A percentile compares a stretch with the other conserved stretches of the same genome.
Conservation (phyloP, 2,797 vertebrate species). For the Lepus townsendii region DNA sequence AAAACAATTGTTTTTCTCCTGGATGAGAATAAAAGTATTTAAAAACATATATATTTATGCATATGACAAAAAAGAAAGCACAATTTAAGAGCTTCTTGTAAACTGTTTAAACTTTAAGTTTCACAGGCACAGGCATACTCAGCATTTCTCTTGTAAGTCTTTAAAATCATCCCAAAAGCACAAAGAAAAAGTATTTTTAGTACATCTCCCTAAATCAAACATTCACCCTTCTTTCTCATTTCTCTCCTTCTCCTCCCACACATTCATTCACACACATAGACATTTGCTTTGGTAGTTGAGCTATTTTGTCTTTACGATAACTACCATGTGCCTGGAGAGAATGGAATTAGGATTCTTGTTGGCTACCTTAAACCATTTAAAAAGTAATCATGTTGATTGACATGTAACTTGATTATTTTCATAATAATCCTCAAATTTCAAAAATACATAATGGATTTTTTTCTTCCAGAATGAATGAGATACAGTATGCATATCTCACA, state of each 20-base stretch:
- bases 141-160: background rate
- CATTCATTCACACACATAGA: rapidly evolving
- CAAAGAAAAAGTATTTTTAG: conserved; percentile 2
- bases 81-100: background rate
- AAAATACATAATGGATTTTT: background rate
- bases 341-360: background rate
- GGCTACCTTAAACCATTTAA: background rate
- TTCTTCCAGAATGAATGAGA: background rate
- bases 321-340: background rate
- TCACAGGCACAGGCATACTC: background rate
- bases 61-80: background rate
- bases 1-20: background rate
- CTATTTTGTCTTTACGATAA: background rate
- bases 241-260: background rate
- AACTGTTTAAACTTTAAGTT: background rate
- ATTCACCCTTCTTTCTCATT: background rate
- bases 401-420: background rate
- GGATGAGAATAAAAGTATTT: background rate
- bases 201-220: background rate
- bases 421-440: conserved; percentile 6
- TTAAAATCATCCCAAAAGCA: background rate
- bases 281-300: background rate
- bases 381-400: background rate
- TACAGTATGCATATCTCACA: background rate
- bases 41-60: background rate